phyloP scores from a whole-genome alignment of 2,797 vertebrate species.

The Ceryle rudis region DNA sequence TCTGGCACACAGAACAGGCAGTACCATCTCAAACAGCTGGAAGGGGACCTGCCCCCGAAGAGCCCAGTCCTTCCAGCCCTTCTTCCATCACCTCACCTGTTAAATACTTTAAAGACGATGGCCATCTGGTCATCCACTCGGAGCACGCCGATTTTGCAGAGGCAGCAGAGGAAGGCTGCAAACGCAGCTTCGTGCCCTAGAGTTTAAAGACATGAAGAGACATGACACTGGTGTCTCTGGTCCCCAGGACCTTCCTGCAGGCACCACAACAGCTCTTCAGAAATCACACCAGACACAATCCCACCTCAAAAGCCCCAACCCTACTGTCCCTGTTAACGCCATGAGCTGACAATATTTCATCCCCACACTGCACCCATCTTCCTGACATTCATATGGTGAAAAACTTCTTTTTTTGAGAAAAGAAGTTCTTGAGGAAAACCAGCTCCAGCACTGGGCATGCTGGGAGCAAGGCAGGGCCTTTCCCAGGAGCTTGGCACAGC shows the following conservation, averaged over 20 bases:
- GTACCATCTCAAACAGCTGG: not conserved
- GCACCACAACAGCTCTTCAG: not conserved
- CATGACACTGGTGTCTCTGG: not conserved
- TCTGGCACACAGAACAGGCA: not conserved
- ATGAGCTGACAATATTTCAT: not conserved
- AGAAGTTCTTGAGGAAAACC: not conserved
- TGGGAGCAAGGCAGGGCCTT: not conserved
- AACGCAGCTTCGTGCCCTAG: conserved; percentile 96
- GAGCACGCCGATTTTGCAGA: conserved; percentile 94
- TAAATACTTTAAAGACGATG: conserved; percentile 92
- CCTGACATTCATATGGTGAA: not conserved
- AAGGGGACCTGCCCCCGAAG: not conserved
- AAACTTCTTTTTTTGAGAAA: not conserved
- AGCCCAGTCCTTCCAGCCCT: not conserved
- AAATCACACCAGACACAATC: not conserved
- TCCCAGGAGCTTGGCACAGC: not conserved
- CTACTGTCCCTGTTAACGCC: not conserved
- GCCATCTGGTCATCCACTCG: conserved; percentile 91
- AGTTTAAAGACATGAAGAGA: conserved; percentile 14
- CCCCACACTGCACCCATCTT: not conserved
- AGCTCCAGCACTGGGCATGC: not conserved
- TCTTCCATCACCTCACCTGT: conserved; percentile 78
- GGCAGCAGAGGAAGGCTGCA: conserved; percentile 94
- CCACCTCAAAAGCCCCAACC: not conserved
- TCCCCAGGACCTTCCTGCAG: not conserved